Evolutionary conservation across 2,113 vertebrate genomes (phyloP).

Genomic region (Crotalus viridis): DNA sequence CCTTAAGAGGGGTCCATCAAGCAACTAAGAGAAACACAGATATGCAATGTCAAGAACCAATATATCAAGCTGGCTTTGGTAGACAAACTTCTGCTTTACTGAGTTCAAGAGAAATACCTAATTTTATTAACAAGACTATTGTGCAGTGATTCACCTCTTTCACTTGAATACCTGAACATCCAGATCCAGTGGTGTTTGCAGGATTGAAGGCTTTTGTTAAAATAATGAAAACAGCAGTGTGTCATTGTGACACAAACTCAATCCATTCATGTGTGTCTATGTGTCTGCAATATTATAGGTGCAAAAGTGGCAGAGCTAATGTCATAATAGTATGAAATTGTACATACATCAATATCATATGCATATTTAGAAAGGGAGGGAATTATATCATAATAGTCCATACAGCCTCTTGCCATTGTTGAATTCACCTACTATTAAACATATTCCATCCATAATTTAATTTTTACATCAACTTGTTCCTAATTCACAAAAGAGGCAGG

Average conservation of each 20-base stretch:
- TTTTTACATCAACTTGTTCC: too few relatives aligned
- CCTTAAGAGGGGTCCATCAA: neutral
- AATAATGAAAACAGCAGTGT: neutral
- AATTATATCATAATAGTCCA: too few relatives aligned
- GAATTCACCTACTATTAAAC: too few relatives aligned
- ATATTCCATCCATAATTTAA: too few relatives aligned
- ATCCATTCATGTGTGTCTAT: neutral
- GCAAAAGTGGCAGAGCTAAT: neutral
- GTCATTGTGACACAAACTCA: neutral
- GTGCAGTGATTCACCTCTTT: neutral
- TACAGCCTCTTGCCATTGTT: too few relatives aligned
- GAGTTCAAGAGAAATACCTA: neutral
- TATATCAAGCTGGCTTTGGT: neutral
- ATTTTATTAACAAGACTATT: neutral
- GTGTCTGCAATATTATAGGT: neutral
- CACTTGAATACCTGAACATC: neutral
- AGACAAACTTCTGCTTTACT: neutral
- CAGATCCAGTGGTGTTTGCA: neutral
- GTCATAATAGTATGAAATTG: neutral
- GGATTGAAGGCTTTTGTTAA: neutral
- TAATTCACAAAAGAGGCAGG: too few relatives aligned
- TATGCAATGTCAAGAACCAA: neutral
- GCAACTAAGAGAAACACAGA: neutral
- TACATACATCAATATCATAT: too few relatives aligned
- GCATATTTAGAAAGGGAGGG: too few relatives aligned